Evolutionary conservation across 2,888 invertebrate genomes (phyloP).

Genomic region (Tuberolachnus salignus): DNA sequence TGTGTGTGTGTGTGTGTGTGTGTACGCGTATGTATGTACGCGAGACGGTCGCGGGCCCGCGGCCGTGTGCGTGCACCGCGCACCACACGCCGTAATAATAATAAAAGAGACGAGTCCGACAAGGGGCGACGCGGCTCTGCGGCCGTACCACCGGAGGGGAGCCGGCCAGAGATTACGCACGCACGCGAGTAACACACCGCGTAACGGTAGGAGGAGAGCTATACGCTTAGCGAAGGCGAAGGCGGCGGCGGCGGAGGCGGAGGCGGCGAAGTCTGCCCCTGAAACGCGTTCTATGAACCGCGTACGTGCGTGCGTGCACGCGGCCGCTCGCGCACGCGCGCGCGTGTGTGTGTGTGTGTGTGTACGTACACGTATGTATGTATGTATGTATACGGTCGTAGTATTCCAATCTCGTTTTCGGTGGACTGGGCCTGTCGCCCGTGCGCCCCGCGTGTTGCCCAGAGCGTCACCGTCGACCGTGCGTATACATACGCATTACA

Average conservation of each 20-base stretch:
- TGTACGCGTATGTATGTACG: conserved; percentile 16
- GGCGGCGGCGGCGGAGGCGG: conserved; percentile 10
- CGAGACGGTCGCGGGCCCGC: not conserved
- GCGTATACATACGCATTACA: not conserved
- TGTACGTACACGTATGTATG: not conserved
- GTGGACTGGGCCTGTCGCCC: conserved; percentile 28
- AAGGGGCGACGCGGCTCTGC: not conserved
- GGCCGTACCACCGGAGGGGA: not conserved
- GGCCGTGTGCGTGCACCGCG: not conserved
- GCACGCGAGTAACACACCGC: conserved; percentile 42
- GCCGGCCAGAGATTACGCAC: conserved; percentile 37
- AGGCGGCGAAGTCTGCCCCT: conserved; percentile 37
- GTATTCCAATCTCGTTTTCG: conserved; percentile 47
- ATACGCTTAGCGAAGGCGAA: not conserved
- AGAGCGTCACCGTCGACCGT: not conserved
- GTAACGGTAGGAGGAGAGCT: conserved; percentile 37
- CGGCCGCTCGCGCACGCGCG: not conserved
- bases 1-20: conserved; percentile 7
- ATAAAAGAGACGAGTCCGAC: conserved; percentile 15
- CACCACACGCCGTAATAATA: conserved; percentile 1
- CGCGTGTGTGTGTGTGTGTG: not conserved
- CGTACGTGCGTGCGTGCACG: conserved; percentile 1
- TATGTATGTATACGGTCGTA: not conserved
- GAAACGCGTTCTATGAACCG: conserved; percentile 43
- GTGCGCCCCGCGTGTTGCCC: not conserved